Percentiles rank a stretch among this genome's conserved stretches.
Conservation (phyloP, 2,113 vertebrate species). For the Ariopsis seemanni region DNA sequence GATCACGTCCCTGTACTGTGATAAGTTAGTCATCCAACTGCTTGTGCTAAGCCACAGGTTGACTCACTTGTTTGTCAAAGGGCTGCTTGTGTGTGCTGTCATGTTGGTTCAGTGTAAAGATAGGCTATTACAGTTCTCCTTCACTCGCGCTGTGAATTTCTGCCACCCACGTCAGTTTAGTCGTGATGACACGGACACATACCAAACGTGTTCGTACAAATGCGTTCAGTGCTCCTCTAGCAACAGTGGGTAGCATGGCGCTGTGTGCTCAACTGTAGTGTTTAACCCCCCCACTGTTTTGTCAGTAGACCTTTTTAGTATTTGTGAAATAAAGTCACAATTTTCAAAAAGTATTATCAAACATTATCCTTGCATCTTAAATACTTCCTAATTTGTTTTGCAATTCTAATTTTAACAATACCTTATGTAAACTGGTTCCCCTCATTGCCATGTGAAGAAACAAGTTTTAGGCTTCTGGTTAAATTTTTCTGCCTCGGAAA, state of each 20-base stretch:
- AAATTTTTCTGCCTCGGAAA: neutral
- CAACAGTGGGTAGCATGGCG: conserved; percentile 12
- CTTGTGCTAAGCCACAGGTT: conserved; percentile 71
- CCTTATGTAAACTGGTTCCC: neutral
- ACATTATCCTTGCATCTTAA: neutral
- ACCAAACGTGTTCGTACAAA: conserved; percentile 47
- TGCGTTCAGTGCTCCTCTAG: conserved; percentile 5
- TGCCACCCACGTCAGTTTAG: conserved; percentile 39
- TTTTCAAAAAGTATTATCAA: neutral
- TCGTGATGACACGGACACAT: conserved; percentile 41
- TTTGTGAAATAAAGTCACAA: neutral
- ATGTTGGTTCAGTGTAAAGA: conserved; percentile 44
- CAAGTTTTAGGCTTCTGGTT: neutral
- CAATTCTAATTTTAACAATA: no score
- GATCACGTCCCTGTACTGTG: conserved; percentile 14
- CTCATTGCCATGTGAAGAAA: neutral
- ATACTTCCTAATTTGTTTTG: neutral
- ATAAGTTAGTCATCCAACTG: conserved; percentile 67
- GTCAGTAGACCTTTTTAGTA: neutral
- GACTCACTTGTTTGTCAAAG: conserved; percentile 76
- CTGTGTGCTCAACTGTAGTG: neutral
- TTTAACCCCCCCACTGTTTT: neutral
- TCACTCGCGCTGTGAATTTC: neutral
- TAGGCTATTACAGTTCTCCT: conserved; percentile 20
- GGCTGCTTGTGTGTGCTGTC: conserved; percentile 44